Evolutionary conservation across 2,113 vertebrate genomes (phyloP).

Genomic region (Polyodon spathula): DNA sequence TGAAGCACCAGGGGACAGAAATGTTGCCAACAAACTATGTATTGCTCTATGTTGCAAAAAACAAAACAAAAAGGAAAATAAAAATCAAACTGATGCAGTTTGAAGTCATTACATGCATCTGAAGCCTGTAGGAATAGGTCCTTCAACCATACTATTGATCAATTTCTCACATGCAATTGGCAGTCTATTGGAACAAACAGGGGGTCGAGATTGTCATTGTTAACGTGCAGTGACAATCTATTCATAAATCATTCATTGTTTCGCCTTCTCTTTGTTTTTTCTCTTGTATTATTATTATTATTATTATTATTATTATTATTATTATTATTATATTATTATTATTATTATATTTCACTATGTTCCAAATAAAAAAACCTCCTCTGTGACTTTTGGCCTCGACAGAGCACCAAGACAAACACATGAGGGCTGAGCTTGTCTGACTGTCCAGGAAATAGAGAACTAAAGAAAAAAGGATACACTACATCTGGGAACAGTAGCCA

Average conservation of each 20-base stretch:
- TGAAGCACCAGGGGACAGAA: background rate
- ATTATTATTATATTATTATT: background rate
- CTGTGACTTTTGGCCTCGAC: background rate
- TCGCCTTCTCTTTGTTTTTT: too few species aligned
- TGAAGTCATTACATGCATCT: background rate
- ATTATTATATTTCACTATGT: background rate
- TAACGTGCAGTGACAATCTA: background rate
- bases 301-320: too few species aligned
- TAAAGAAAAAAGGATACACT: background rate
- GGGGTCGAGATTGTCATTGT: background rate
- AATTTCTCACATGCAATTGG: background rate
- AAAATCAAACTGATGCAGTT: background rate
- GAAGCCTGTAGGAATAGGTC: background rate
- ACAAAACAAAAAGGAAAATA: background rate
- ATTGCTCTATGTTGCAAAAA: background rate
- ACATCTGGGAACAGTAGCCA: background rate
- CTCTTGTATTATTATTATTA: too few species aligned
- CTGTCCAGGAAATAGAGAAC: background rate
- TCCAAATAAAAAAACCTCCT: background rate
- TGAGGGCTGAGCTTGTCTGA: background rate
- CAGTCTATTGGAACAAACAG: slow-evolving; percentile 1
- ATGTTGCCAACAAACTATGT: background rate
- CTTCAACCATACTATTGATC: background rate
- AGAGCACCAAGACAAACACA: background rate
- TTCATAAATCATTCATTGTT: too few species aligned